Conservation (phyloP, 2,888 invertebrate genomes). For the Argyresthia albistria region DNA sequence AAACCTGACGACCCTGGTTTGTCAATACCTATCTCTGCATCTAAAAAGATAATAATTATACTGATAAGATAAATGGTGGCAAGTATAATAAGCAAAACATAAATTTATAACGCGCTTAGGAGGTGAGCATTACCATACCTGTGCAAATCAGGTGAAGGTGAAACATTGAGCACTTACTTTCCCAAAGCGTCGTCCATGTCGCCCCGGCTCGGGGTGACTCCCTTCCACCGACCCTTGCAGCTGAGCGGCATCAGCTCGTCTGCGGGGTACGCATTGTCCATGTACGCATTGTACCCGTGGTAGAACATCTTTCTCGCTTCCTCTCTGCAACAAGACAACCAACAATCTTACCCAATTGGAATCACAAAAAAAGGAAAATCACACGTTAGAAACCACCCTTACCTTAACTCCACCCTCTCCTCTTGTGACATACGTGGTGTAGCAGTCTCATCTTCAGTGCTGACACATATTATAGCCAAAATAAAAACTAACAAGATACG, state of each 20-base stretch:
- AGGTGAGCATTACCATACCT: too few species aligned
- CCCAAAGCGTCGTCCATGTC: constrained; percentile 97
- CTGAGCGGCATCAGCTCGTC: constrained; percentile 98
- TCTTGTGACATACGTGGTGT: constrained; percentile 71
- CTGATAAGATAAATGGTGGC: too few species aligned
- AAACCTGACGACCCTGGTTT: too few species aligned
- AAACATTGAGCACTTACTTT: constrained; percentile 79
- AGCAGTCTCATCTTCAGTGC: constrained; percentile 44
- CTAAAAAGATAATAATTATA: too few species aligned
- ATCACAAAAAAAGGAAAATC: constrained; percentile 12
- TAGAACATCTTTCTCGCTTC: constrained; percentile 96
- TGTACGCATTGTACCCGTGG: constrained; percentile 95
- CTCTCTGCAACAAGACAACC: constrained; percentile 72
- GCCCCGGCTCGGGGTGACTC: constrained; percentile 91
- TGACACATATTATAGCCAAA: constrained; percentile 54
- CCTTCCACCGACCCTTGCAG: constrained; percentile 93
- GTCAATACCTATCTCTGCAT: too few species aligned
- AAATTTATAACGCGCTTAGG: too few species aligned
- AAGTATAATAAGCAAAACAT: too few species aligned
- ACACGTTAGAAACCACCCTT: constrained; percentile 15
- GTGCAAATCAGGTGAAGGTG: neutral
- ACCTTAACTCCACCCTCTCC: constrained; percentile 78
- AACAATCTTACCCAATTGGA: neutral
- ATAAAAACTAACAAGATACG: constrained; percentile 50
- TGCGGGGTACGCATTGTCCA: constrained; percentile 98